Evolutionary conservation across 2,797 vertebrate genomes (phyloP), one percentile per base, ranked within the genome.

Genomic region (Phataginus tricuspis): DNA sequence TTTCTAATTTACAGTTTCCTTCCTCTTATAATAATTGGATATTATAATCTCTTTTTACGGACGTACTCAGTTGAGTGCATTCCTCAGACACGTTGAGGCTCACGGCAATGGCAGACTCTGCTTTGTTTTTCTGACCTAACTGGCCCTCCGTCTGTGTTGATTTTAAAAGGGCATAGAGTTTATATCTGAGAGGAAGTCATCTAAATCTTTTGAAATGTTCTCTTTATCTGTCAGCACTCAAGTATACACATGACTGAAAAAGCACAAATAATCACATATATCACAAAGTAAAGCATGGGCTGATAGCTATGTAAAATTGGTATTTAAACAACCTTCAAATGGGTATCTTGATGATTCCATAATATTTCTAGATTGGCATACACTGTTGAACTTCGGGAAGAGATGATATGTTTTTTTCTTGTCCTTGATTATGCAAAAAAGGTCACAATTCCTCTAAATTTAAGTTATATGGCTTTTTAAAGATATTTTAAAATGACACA

Each of bases 1-100:
- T 87, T 96, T 98, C 64, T 97, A 97, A 90, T 94, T 97, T 68
- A 86, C 39, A 71, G 51, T 88, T 98, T 97, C 90, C 69, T 57
- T 90, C 51, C 85, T 91, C 39, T 45, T 45, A 45, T 45, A 45
- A 45, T 45, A 45, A 77, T 39, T 94, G 92, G 77, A 88, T 97
- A 91, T 96, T 95, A 95, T 66, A 96, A 92, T 96, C 51, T 95
- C 42, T 90, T 97, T 45, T 96, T 96, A 75, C n/a, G 96, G 91
- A 89, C 45, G 11, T 63, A 93, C 82, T 85, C 74, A 83, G 29
- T 87, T 94, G 77, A 25, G 21, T 90, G 14, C 23, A 68, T 79
- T 97, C 27, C 77, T 88, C 79, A 95, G 88, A 94, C 92, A 96
- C 95, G 95, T 91, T 77, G 71, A 84, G 57, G 53, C 95, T 95